Evolutionary conservation across 2,888 invertebrate species (phyloP).

Genomic region (Merodon equestris): DNA sequence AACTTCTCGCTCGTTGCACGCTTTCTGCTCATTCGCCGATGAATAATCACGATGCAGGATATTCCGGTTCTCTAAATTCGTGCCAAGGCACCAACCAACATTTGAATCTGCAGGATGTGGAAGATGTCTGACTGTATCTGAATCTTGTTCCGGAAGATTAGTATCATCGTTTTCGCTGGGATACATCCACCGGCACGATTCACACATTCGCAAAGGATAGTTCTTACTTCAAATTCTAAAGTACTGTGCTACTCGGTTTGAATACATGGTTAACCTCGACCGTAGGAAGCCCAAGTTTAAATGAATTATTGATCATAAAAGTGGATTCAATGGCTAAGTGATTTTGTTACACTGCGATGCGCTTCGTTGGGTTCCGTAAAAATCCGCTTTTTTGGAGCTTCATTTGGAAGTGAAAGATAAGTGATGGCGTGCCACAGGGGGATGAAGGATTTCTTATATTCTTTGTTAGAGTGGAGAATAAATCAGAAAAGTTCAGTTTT

Average conservation of each 20-base stretch:
- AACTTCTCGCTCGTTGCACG: constrained; percentile 45
- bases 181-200: constrained; percentile 28
- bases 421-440: too few relatives aligned
- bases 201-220: constrained; percentile 35
- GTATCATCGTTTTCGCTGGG: constrained; percentile 47
- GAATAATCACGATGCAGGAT: constrained; percentile 56
- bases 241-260: constrained; percentile 13
- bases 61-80: constrained; percentile 6
- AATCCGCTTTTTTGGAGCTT: too few relatives aligned
- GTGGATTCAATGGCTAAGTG: constrained; percentile 64
- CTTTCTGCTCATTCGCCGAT: constrained; percentile 45
- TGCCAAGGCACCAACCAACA: background rate
- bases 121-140: constrained; percentile 21
- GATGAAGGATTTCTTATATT: too few relatives aligned
- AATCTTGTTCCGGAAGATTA: constrained; percentile 64
- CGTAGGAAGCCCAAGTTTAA: constrained; percentile 38
- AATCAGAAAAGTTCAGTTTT: too few relatives aligned
- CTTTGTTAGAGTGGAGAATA: too few relatives aligned
- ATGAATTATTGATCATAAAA: constrained; percentile 68
- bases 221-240: background rate
- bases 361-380: background rate
- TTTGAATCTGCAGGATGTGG: constrained; percentile 51
- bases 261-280: constrained; percentile 23
- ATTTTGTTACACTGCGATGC: constrained; percentile 41
- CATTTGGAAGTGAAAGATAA: too few relatives aligned